Conservation (phyloP, 2,797 vertebrate genomes). For the Heterohyrax brucei region DNA sequence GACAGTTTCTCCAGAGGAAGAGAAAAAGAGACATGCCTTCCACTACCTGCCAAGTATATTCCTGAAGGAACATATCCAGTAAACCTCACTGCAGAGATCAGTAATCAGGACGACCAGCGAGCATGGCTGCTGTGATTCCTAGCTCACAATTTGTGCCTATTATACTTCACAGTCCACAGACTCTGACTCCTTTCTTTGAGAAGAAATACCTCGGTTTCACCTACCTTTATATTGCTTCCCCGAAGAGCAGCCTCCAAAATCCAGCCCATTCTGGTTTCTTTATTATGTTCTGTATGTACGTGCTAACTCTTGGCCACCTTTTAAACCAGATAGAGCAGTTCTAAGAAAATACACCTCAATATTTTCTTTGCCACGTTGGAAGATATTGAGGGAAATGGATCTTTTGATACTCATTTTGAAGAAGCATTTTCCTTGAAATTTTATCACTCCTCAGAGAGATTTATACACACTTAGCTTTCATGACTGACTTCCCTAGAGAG, state of each 20-base stretch:
- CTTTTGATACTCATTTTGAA: conserved; percentile 58
- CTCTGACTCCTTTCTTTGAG: not conserved
- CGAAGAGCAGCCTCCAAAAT: not conserved
- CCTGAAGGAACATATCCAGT: not conserved
- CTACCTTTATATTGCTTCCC: not conserved
- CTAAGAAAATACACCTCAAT: not conserved
- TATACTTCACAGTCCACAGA: accelerated
- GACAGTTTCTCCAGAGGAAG: not conserved
- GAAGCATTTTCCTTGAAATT: conserved; percentile 65
- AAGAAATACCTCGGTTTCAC: not conserved
- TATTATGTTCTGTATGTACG: no score
- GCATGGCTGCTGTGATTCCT: accelerated
- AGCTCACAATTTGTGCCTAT: not conserved
- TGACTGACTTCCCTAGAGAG: conserved; percentile 54
- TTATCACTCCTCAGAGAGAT: conserved; percentile 32
- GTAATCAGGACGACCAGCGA: not conserved
- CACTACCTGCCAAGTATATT: not conserved
- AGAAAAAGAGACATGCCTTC: not conserved
- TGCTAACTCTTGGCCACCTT: not conserved
- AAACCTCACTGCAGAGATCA: accelerated
- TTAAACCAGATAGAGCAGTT: not conserved
- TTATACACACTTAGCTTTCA: not conserved
- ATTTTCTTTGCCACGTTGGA: not conserved
- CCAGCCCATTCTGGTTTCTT: not conserved
- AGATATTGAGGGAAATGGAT: conserved; percentile 37